Base-by-base conservation (phyloP, 2,797 vertebrate genomes). In the Oreochromis mossambicus region DNA sequence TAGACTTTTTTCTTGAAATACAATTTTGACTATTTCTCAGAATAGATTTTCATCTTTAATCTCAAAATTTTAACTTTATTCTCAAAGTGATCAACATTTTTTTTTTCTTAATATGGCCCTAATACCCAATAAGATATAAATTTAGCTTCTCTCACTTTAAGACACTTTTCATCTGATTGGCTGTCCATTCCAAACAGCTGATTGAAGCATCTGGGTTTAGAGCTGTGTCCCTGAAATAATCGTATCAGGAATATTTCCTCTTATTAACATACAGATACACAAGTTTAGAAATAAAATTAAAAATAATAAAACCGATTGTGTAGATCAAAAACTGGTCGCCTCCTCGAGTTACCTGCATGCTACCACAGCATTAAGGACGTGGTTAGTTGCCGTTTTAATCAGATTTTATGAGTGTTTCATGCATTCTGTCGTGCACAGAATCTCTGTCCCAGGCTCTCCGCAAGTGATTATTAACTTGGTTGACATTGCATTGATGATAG, bases 301-400 rank as follows among this genome's bases (percentile, higher is more conserved):
- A 68, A 68, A 68, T 43, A 36, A 61, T 61, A 12, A 61, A 36
- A 36, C 10, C 0, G 7, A 46, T 15, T 17, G 38, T 29, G 14
- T 2, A 46, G 41, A 46, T 26, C 8, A 70, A 41, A 73, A 48
- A 19, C 68, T 5, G 24, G 4, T 73, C 10, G 0, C 26, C 9
- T 19, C 41, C 14, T 19, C 15, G 2, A 73, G 24, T 26, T 3
- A 48, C 24, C 68, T 46, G 14, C 1, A 19, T 15, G 24, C 24
- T 48, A 48, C 68, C 17, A 12, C 15, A 9, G 4, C 15, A 29
- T 48, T 48, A 48, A 19, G 15, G 24, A 48, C 0, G 4, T 73
- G 15, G 14, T 73, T 70, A 48, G 15, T 48, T 46, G 68, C 0
- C 1, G 0, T 0, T 26, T 26, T 26, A 46, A 70, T 70, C 21